phyloP scores from a whole-genome alignment of 2,888 invertebrate species.

The Philereme transversata region DNA sequence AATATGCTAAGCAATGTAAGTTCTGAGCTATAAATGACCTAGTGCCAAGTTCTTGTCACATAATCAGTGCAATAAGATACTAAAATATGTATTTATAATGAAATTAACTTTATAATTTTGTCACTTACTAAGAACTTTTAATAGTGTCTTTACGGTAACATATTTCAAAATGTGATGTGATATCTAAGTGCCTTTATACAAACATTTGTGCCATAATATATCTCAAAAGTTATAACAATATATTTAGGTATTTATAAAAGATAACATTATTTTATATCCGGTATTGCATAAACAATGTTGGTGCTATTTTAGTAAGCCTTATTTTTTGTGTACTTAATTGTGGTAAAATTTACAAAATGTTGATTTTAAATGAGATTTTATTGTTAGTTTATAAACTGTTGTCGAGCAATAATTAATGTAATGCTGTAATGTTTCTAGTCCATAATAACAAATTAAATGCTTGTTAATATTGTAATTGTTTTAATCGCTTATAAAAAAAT shows the following conservation, averaged over 20 bases:
- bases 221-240: conserved; percentile 1
- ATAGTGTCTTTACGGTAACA: neutral
- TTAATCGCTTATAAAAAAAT: conserved; percentile 26
- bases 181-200: conserved; percentile 17
- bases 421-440: conserved; percentile 76
- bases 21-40: no score
- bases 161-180: conserved; percentile 4
- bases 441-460: conserved; percentile 72
- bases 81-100: neutral
- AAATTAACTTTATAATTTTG: no score
- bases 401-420: conserved; percentile 51
- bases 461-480: conserved; percentile 55
- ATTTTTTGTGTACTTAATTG: conserved; percentile 60
- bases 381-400: conserved; percentile 51
- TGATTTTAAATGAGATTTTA: conserved; percentile 64
- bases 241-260: neutral
- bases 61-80: neutral
- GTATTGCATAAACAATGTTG: conserved; percentile 9
- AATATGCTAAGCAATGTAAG: neutral
- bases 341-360: conserved; percentile 65
- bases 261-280: neutral
- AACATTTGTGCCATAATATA: conserved; percentile 21
- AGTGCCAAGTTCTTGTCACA: neutral
- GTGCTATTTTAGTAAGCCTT: conserved; percentile 49
- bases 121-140: no score